Evolutionary conservation across 2,113 vertebrate genomes (phyloP).

Genomic region (Myodes glareolus): DNA sequence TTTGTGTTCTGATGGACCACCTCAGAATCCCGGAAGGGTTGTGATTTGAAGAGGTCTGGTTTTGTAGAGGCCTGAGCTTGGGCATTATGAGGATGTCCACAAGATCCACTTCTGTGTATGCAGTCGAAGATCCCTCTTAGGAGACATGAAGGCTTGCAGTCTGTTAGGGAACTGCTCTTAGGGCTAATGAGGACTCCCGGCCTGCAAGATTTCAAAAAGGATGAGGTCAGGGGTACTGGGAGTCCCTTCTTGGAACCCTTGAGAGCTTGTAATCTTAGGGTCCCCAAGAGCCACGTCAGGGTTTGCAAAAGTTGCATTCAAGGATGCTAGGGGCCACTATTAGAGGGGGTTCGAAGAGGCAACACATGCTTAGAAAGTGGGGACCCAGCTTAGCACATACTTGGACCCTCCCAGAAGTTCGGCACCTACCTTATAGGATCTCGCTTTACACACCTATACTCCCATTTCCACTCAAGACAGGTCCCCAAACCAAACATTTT

Average conservation of each 20-base stretch:
- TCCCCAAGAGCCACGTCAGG: not conserved
- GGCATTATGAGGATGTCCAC: not conserved
- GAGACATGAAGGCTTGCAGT: not conserved
- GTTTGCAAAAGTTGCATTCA: not conserved
- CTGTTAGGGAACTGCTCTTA: not conserved
- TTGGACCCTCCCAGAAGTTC: not conserved
- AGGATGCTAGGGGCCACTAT: not conserved
- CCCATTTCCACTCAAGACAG: not conserved
- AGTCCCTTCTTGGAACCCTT: not conserved
- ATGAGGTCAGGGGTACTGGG: not conserved
- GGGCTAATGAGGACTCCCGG: not conserved
- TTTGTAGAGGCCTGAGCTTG: not conserved
- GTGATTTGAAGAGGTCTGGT: not conserved
- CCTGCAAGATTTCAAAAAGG: not conserved
- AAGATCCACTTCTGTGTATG: not conserved
- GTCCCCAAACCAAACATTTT: not conserved
- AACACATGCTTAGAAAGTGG: not conserved
- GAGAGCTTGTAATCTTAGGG: not conserved
- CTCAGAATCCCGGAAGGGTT: not conserved
- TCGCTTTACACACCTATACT: not conserved
- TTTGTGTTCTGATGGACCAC: not conserved
- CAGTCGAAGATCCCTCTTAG: not conserved
- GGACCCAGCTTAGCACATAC: not conserved
- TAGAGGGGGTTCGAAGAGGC: not conserved
- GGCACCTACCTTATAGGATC: not conserved